A percentile compares a stretch with the other conserved stretches of the same genome.
Conservation (phyloP, 2,888 invertebrate species). For the Chouioia cunea region DNA sequence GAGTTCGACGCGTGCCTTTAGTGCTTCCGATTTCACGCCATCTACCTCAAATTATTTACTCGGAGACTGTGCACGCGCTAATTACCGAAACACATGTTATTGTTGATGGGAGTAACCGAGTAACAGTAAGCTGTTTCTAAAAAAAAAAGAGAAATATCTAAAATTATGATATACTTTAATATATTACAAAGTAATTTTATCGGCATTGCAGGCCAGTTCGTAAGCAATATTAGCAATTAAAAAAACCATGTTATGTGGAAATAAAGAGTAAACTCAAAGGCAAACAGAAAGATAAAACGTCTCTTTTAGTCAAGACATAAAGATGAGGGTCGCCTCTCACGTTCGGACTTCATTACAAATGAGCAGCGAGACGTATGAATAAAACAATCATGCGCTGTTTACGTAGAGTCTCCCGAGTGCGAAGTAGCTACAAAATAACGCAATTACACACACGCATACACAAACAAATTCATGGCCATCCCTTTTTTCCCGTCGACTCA, state of each 20-base stretch:
- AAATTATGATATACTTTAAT: no score
- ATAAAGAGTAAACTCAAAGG: no score
- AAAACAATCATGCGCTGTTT: constrained; percentile 66
- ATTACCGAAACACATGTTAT: constrained; percentile 16
- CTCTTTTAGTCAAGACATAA: constrained; percentile 25
- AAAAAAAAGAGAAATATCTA: no score
- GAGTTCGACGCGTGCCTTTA: constrained; percentile 16
- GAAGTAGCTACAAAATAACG: constrained; percentile 68
- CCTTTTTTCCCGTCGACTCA: constrained; percentile 4
- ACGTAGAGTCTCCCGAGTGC: constrained; percentile 54
- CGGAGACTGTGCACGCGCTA: neutral
- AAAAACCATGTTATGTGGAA: no score
- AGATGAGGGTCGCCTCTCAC: constrained; percentile 24
- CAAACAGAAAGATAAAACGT: constrained; percentile 4
- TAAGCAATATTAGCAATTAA: no score
- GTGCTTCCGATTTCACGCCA: constrained; percentile 16
- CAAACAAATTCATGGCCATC: constrained; percentile 10
- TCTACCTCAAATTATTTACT: constrained; percentile 10
- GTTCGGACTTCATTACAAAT: constrained; percentile 35
- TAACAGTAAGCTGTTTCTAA: no score
- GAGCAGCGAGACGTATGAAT: constrained; percentile 61
- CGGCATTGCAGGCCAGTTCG: no score
- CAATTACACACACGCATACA: constrained; percentile 66
- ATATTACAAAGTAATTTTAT: no score
- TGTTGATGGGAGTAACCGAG: no score